Evolutionary conservation across 2,797 vertebrate genomes (phyloP).

Genomic region (Eulemur mongoz): DNA sequence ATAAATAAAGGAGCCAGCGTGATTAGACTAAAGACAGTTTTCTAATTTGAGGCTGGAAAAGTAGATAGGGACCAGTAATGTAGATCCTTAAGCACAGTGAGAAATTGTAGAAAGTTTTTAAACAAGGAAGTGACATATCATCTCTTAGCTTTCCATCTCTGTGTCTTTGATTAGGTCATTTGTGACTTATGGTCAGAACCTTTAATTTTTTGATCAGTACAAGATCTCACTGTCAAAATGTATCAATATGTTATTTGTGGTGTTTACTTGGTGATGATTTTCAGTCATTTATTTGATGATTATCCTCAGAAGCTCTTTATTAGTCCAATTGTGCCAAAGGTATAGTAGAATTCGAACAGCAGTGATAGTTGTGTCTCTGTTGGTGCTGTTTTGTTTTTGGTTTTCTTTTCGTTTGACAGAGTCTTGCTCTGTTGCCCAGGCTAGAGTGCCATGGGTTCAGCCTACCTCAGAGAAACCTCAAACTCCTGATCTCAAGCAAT

Average conservation of each 20-base stretch:
- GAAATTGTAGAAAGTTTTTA: slow-evolving; percentile 4
- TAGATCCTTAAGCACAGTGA: not conserved
- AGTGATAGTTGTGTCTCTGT: not conserved
- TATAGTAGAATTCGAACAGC: not conserved
- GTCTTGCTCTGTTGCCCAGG: too few relatives aligned
- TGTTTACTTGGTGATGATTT: not conserved
- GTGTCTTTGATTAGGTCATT: not conserved
- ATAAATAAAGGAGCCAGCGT: not conserved
- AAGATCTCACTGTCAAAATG: not conserved
- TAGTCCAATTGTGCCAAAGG: not conserved
- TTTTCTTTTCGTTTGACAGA: too few relatives aligned
- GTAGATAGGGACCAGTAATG: not conserved
- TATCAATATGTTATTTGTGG: not conserved
- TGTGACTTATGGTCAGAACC: not conserved
- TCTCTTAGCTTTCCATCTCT: not conserved
- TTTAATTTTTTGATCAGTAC: not conserved
- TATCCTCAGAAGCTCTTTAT: slow-evolving; percentile 2
- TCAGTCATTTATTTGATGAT: not conserved
- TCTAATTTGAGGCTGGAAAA: not conserved
- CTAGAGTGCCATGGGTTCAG: too few relatives aligned
- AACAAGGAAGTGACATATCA: not conserved
- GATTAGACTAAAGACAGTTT: not conserved
- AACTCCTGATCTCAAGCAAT: too few relatives aligned
- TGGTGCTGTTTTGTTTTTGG: too few relatives aligned
- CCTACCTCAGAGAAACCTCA: too few relatives aligned